Evolutionary conservation across 2,888 invertebrate species (phyloP).

Genomic region (Pachymerium ferrugineum): DNA sequence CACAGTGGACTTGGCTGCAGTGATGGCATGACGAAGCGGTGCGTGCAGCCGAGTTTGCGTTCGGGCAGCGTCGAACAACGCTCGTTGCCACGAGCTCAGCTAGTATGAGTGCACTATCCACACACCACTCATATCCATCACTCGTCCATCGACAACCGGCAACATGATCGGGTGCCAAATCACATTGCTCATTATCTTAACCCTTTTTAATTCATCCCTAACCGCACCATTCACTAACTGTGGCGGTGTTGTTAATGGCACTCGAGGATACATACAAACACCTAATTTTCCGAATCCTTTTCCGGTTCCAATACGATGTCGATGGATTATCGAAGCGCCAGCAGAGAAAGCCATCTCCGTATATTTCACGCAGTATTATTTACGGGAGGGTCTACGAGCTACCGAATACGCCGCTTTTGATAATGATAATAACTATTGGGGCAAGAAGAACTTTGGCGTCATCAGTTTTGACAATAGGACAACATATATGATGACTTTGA

Average conservation of each 20-base stretch:
- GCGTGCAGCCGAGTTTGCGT: background rate
- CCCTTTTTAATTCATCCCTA: background rate
- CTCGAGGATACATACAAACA: constrained; percentile 67
- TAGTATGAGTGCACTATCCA: too few relatives aligned
- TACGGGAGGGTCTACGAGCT: constrained; percentile 46
- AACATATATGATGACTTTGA: constrained; percentile 50
- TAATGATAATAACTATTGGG: constrained; percentile 39
- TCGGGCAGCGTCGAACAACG: constrained; percentile 5
- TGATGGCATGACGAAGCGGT: background rate
- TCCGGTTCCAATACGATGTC: constrained; percentile 72
- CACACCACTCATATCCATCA: too few relatives aligned
- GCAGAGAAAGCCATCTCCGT: constrained; percentile 62
- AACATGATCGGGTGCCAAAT: background rate
- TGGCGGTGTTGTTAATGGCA: constrained; percentile 30
- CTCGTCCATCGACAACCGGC: too few relatives aligned
- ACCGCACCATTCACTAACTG: background rate
- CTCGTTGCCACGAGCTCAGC: too few relatives aligned
- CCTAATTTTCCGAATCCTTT: constrained; percentile 79
- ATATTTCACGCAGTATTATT: constrained; percentile 82
- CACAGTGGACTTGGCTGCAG: constrained; percentile 9
- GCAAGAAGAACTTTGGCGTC: constrained; percentile 41
- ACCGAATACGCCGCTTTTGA: constrained; percentile 44
- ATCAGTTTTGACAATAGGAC: constrained; percentile 42
- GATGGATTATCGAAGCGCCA: constrained; percentile 78
- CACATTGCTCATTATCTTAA: background rate